phyloP scores from a whole-genome alignment of 1,140 invertebrate genomes.

The Propsilocerus akamusi region DNA sequence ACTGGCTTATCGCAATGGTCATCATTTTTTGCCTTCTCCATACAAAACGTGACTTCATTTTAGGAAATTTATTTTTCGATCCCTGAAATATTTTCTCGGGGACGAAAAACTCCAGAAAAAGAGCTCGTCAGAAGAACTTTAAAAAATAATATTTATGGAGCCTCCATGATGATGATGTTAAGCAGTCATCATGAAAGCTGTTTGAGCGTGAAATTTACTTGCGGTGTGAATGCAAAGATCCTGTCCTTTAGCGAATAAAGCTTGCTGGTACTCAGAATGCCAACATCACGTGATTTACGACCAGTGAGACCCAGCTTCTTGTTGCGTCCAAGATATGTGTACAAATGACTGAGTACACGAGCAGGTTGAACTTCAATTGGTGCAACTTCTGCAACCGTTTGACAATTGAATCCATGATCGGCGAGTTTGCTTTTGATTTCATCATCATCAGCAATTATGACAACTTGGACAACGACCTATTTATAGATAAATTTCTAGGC shows the following conservation, averaged over 20 bases:
- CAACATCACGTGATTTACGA: conserved; percentile 86
- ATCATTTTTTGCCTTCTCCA: too few species aligned
- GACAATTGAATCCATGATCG: conserved; percentile 79
- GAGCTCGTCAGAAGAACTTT: too few species aligned
- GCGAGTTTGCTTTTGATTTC: conserved; percentile 76
- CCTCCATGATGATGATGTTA: too few species aligned
- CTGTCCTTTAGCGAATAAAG: conserved; percentile 88
- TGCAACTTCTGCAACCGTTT: conserved; percentile 82
- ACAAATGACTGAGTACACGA: conserved; percentile 81
- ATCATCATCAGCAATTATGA: conserved; percentile 85
- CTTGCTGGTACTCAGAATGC: conserved; percentile 96
- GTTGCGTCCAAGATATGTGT: conserved; percentile 86
- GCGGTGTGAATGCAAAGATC: conserved; percentile 96
- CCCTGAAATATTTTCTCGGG: too few species aligned
- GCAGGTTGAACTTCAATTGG: conserved; percentile 94
- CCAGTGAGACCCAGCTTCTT: conserved; percentile 85
- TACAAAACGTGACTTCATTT: too few species aligned
- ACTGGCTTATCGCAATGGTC: too few species aligned
- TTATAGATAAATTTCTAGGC: too few species aligned
- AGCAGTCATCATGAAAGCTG: too few species aligned
- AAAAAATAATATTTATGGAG: too few species aligned
- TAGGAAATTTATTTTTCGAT: too few species aligned
- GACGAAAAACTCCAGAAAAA: too few species aligned
- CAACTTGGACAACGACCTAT: conserved; percentile 86
- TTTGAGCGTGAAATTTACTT: too few species aligned